These are phyloP conservation scores for Lethenteron reissneri DNA, from an alignment of 2,113 vertebrate species.

Conservation along the genomic window DNA sequence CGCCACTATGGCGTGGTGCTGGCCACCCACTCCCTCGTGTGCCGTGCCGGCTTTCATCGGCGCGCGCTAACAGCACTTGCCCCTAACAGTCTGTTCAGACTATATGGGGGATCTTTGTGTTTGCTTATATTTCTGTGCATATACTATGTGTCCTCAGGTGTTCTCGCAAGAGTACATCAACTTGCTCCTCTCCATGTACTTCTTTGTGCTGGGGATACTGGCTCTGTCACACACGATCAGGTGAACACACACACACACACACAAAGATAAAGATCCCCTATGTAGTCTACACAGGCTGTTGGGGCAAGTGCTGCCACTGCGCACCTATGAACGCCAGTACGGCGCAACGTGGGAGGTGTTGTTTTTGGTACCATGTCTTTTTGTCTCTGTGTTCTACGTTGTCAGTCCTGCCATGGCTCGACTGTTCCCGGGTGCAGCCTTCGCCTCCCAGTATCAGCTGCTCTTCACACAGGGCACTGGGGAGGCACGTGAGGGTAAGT, in stretches of 20 bases:
- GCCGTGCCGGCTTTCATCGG: too few species aligned
- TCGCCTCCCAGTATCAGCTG: conserved; percentile 83
- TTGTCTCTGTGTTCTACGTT: conserved; percentile 13
- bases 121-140: not conserved
- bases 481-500: conserved; percentile 72
- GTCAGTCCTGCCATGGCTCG: conserved; percentile 70
- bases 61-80: too few species aligned
- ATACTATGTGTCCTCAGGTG: conserved; percentile 31
- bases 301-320: too few species aligned
- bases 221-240: conserved; percentile 93
- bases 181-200: conserved; percentile 81
- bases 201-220: conserved; percentile 74
- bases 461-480: conserved; percentile 88
- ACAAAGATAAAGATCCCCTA: too few species aligned
- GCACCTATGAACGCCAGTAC: too few species aligned
- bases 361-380: not conserved
- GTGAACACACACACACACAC: conserved; percentile 23
- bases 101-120: too few species aligned
- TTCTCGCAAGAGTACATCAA: conserved; percentile 99
- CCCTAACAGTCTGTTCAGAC: too few species aligned
- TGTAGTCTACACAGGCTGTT: too few species aligned
- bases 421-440: conserved; percentile 50
- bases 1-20: too few species aligned
- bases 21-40: too few species aligned
- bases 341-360: not conserved